phyloP scores from a whole-genome alignment of 2,113 vertebrate genomes.

The Acanthisitta chloris region DNA sequence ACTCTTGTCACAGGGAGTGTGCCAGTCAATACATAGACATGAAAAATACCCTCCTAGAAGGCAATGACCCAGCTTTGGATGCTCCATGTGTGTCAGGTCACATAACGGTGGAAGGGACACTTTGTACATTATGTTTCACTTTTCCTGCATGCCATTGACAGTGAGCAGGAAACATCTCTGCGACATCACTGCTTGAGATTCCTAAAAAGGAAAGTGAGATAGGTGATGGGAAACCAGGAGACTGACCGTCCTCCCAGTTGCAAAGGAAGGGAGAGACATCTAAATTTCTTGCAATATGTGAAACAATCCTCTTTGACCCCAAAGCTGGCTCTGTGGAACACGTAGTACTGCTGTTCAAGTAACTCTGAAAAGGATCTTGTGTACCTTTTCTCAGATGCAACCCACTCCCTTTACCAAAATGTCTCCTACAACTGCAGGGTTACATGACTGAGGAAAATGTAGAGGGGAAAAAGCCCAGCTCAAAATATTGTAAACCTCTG shows the following conservation, averaged over 20 bases:
- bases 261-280: not conserved
- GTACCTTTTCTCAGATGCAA: not conserved
- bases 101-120: not conserved
- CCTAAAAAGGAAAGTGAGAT: not conserved
- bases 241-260: not conserved
- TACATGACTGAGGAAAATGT: not conserved
- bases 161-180: not conserved
- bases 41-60: not conserved
- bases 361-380: not conserved
- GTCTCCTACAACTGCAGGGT: not conserved
- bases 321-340: not conserved
- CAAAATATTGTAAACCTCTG: not conserved
- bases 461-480: accelerated
- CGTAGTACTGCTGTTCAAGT: not conserved
- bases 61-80: accelerated
- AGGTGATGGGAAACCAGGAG: not conserved
- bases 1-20: accelerated
- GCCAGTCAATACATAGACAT: not conserved
- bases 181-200: not conserved
- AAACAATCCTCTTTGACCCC: not conserved
- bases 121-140: not conserved
- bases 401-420: accelerated
- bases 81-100: not conserved
- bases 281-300: not conserved
- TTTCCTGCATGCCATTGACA: not conserved